phyloP scores from a whole-genome alignment of 2,888 invertebrate species.

The Tinea semifulvella region DNA sequence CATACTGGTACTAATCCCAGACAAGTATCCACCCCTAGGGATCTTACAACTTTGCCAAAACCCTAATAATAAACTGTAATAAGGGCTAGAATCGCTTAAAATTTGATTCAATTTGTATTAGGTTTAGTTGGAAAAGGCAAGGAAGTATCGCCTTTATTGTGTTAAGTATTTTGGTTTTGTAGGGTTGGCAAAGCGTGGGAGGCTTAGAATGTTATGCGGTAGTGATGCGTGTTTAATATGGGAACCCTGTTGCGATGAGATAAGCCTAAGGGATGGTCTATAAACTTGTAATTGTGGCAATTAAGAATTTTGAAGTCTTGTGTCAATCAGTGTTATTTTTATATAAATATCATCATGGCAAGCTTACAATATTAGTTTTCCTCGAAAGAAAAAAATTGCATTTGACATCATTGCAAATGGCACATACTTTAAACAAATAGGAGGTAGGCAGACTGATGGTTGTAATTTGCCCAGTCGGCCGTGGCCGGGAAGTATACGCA shows the following conservation, averaged over 20 bases:
- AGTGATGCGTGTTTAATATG: slow-evolving; percentile 50
- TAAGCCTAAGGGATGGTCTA: slow-evolving; percentile 7
- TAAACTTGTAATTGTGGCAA: background rate
- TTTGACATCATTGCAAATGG: no score
- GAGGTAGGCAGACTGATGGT: no score
- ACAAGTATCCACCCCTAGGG: slow-evolving; percentile 52
- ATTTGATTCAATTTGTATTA: background rate
- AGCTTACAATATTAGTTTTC: no score
- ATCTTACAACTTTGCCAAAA: slow-evolving; percentile 42
- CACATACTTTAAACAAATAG: no score
- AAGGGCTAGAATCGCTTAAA: slow-evolving; percentile 4
- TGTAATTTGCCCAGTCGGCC: no score
- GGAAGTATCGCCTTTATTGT: no score
- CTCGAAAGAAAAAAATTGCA: no score
- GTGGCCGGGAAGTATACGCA: no score
- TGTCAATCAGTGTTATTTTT: no score
- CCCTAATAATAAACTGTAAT: slow-evolving; percentile 8
- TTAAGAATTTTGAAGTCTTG: no score
- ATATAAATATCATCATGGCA: no score
- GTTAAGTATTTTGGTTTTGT: background rate
- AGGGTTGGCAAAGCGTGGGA: slow-evolving; percentile 11
- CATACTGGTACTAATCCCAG: slow-evolving; percentile 34
- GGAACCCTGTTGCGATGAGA: slow-evolving; percentile 22
- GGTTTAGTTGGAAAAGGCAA: no score
- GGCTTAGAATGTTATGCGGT: slow-evolving; percentile 31